Evolutionary conservation across 1,140 invertebrate genomes (phyloP).

Genomic region (Cotesia glomerata): DNA sequence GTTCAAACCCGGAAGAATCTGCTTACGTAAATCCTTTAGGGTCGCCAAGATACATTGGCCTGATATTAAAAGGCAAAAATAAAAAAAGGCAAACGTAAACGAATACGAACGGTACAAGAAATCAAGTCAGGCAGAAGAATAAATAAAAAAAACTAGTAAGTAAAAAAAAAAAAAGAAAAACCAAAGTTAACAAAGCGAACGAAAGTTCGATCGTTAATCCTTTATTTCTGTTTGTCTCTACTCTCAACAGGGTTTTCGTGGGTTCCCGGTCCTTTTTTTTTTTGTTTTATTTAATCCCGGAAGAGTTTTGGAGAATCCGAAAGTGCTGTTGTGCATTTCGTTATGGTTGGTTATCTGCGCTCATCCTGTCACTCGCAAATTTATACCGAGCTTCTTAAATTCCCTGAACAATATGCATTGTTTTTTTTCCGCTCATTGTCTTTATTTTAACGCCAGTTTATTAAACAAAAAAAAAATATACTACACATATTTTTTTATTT

Average conservation of each 20-base stretch:
- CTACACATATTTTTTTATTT: too few relatives aligned
- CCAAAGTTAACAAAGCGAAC: neutral
- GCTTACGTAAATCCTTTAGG: slow-evolving; percentile 30
- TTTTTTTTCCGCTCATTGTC: slow-evolving; percentile 6
- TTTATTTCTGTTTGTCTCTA: neutral
- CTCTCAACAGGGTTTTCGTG: neutral
- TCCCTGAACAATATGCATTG: neutral
- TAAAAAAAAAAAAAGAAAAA: slow-evolving; percentile 22
- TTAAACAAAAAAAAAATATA: neutral
- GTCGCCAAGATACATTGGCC: slow-evolving; percentile 19
- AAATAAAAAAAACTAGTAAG: neutral
- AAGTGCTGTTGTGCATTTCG: slow-evolving; percentile 28
- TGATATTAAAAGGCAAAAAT: slow-evolving; percentile 23
- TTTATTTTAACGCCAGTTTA: neutral
- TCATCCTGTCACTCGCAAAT: slow-evolving; percentile 21
- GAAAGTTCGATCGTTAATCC: slow-evolving; percentile 7
- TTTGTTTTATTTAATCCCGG: slow-evolving; percentile 10
- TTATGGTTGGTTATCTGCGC: slow-evolving; percentile 18
- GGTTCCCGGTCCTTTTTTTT: neutral
- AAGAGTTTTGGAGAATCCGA: slow-evolving; percentile 12
- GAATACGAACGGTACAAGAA: slow-evolving; percentile 13
- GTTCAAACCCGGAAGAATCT: slow-evolving; percentile 27
- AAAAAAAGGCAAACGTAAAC: neutral
- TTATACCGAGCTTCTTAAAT: slow-evolving; percentile 20
- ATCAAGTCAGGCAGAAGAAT: neutral